Evolutionary conservation across 2,797 vertebrate species (phyloP), one percentile per base, ranked within the genome.

Genomic region (Capromys pilorides): DNA sequence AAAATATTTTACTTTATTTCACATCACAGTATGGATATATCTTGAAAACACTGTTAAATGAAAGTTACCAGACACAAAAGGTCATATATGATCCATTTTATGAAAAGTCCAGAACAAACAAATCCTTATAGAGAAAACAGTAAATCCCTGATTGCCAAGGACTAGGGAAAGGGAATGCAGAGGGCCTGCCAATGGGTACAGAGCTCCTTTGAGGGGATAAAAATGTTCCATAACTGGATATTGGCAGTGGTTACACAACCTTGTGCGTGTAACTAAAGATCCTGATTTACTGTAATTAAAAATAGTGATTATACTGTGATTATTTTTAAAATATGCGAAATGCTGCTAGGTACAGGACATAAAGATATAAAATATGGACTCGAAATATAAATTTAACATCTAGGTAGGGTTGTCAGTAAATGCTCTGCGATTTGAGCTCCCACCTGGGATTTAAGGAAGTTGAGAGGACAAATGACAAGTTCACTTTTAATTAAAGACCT

Each of bases 1-100:
- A 93, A 94, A 94, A 82, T 54, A 88, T 2, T 88, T 82, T 86
- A 14, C 64, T 28, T 59, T n/a, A 92, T 49, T 90, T 95, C 88
- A 26, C 86, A 67, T 59, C 86, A 93, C 7, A 85, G 36, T 11
- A 49, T 28, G 16, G 57, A 49, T 87, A 69, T 87, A 66, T 13
- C n/a, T 57, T 86, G 64, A 96, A 91, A 82, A 49, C 69, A 89
- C 22, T 80, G 51, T 36, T 92, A 92, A 88, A 12, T 82, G 28
- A 94, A 92, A 57, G 45, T 80, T 66, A 59, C 19, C 41, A 95
- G 26, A 93, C 22, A 93, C 2, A 62, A 93, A 95, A 94, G 69
- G n/a, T 79, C 33, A 51, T 51, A 6, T 39, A 64, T 73, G n/a
- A 78, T 45, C 59, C 33, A 94, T 73, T 85, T 87, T 90, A 94